Conservation (phyloP, 2,888 invertebrate genomes). For the Drosophila antonietae region DNA sequence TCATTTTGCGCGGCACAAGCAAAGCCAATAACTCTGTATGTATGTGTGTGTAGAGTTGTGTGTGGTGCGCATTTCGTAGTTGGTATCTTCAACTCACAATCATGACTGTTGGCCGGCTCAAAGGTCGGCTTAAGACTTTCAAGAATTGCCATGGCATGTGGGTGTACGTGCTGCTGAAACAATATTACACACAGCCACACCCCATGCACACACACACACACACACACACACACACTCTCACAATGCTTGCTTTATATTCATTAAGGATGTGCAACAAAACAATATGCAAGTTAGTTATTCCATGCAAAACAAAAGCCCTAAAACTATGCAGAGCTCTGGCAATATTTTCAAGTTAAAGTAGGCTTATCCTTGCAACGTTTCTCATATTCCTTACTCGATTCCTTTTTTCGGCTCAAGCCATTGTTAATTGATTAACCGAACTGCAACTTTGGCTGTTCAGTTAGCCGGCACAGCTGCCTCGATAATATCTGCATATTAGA, state of each 20-base stretch:
- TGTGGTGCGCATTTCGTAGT: conserved; percentile 72
- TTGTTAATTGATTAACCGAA: conserved; percentile 72
- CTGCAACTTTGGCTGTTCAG: conserved; percentile 68
- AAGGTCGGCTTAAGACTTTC: conserved; percentile 66
- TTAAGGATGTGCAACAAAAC: conserved; percentile 66
- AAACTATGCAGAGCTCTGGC: conserved; percentile 51
- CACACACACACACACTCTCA: conserved; percentile 10
- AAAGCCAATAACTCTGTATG: conserved; percentile 56
- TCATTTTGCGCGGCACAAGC: conserved; percentile 58
- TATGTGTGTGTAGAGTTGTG: conserved; percentile 20
- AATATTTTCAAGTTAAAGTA: conserved; percentile 79
- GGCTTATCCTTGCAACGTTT: conserved; percentile 65
- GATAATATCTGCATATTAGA: conserved; percentile 56
- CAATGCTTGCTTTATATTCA: conserved; percentile 64
- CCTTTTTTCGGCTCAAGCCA: conserved; percentile 31
- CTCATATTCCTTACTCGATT: conserved; percentile 35
- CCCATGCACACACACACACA: conserved; percentile 18
- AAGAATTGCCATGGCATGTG: conserved; percentile 66
- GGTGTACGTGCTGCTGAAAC: conserved; percentile 58
- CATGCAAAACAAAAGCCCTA: conserved; percentile 44
- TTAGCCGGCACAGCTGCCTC: conserved; percentile 52
- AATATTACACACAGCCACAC: conserved; percentile 60
- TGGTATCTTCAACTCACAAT: conserved; percentile 66
- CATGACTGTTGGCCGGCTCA: conserved; percentile 44
- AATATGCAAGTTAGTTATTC: conserved; percentile 68